Conservation (phyloP, 30 jellyfish, hydroid and myxozoan genomes). For the Rhopilema esculentum region DNA sequence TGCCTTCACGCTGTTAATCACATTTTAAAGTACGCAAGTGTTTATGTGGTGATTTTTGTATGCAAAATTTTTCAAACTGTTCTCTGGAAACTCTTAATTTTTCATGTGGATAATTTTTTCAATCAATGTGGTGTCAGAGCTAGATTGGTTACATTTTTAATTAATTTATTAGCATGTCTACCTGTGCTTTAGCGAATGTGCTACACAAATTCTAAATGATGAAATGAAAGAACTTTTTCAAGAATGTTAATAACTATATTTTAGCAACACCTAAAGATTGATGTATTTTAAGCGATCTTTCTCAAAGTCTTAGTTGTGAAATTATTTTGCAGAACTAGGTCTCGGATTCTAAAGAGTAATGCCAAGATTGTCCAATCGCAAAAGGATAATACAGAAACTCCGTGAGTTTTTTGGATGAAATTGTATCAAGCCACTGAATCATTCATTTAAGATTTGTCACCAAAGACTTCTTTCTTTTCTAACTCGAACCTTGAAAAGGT, state of each 20-base stretch:
- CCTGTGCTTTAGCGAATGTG: too few species aligned
- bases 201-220: too few species aligned
- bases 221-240: too few species aligned
- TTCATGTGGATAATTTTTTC: not conserved
- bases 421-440: too few species aligned
- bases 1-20: conserved; percentile 95
- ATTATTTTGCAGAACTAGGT: conserved; percentile 75
- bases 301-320: not conserved
- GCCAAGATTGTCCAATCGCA: conserved; percentile 81
- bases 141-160: too few species aligned
- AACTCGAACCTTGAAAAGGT: too few species aligned
- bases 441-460: too few species aligned
- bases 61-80: not conserved
- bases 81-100: not conserved
- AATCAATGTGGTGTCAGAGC: not conserved
- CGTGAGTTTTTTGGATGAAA: conserved; percentile 57
- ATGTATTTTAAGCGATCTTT: too few species aligned
- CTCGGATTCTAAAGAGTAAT: conserved; percentile 88
- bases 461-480: too few species aligned
- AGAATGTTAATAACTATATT: too few species aligned
- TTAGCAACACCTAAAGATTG: too few species aligned
- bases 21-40: conserved; percentile 65
- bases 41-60: not conserved
- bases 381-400: conserved; percentile 61
- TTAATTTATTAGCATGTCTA: too few species aligned